These are phyloP conservation scores for Merodon equestris DNA, from an alignment of 2,888 invertebrate species.

Conservation along the genomic window DNA sequence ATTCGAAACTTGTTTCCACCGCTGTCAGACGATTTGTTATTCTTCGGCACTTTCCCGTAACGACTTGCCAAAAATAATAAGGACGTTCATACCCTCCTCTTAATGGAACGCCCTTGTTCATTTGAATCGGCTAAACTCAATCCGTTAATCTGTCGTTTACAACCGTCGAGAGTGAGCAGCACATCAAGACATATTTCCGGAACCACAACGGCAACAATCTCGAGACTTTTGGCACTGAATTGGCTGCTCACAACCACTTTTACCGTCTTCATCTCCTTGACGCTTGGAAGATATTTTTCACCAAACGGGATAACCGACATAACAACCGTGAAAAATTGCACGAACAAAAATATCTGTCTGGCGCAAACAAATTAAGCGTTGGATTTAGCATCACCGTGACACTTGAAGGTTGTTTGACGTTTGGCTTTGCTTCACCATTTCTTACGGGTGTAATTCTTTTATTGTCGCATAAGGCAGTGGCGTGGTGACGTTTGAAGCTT, in stretches of 20 bases:
- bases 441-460: too few species aligned
- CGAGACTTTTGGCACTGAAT: background rate
- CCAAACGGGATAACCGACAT: conserved; percentile 13
- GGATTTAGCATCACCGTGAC: too few species aligned
- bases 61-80: conserved; percentile 5
- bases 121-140: conserved; percentile 1
- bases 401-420: too few species aligned
- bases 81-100: background rate
- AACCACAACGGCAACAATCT: background rate
- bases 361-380: too few species aligned
- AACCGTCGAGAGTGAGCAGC: background rate
- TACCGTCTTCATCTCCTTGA: conserved; percentile 1
- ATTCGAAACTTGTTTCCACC: conserved; percentile 4
- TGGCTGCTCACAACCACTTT: background rate
- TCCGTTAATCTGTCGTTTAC: background rate
- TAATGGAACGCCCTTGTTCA: background rate
- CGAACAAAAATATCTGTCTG: conserved; percentile 10
- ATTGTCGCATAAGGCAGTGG: too few species aligned
- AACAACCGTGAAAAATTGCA: conserved; percentile 4
- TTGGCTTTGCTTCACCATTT: too few species aligned
- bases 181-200: conserved; percentile 3
- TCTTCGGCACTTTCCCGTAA: conserved; percentile 8
- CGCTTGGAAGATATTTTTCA: background rate
- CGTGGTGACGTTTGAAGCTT: background rate
- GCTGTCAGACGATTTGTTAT: conserved; percentile 5